Conservation (phyloP, 1,140 invertebrate species). For the Drosophila neocordata region DNA sequence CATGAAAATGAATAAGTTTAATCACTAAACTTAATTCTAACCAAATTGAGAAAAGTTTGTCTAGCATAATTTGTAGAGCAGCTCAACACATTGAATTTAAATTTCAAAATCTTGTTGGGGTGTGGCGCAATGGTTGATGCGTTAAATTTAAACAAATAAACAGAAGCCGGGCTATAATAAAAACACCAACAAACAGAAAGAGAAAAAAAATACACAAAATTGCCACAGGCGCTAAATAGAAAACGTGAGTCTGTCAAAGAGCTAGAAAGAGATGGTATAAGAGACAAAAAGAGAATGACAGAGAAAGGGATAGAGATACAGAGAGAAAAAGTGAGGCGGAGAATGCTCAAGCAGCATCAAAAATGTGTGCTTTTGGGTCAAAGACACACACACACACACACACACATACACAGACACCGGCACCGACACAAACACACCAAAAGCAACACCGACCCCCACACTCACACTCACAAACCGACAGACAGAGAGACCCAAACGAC, state of each 20-base stretch:
- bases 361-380: slow-evolving; percentile 78
- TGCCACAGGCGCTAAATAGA: slow-evolving; percentile 52
- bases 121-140: slow-evolving; percentile 42
- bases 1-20: slow-evolving; percentile 4
- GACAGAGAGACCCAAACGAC: slow-evolving; percentile 61
- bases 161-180: slow-evolving; percentile 70
- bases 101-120: neutral
- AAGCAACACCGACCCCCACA: slow-evolving; percentile 34
- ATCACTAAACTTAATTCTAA: slow-evolving; percentile 8
- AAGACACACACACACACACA: slow-evolving; percentile 57
- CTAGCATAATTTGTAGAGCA: slow-evolving; percentile 1
- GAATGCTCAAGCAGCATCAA: slow-evolving; percentile 32
- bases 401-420: neutral
- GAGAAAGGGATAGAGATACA: neutral
- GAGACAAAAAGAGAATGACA: neutral
- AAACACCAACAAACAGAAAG: slow-evolving; percentile 45
- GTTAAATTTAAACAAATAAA: slow-evolving; percentile 81
- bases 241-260: slow-evolving; percentile 24
- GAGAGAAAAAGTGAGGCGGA: slow-evolving; percentile 15
- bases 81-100: slow-evolving; percentile 7
- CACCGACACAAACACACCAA: slow-evolving; percentile 34
- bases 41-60: slow-evolving; percentile 9
- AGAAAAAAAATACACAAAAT: slow-evolving; percentile 25
- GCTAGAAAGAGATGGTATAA: slow-evolving; percentile 6
- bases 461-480: slow-evolving; percentile 44